Evolutionary conservation across 1,140 invertebrate genomes (phyloP).

Genomic region (Bombus ignitus): DNA sequence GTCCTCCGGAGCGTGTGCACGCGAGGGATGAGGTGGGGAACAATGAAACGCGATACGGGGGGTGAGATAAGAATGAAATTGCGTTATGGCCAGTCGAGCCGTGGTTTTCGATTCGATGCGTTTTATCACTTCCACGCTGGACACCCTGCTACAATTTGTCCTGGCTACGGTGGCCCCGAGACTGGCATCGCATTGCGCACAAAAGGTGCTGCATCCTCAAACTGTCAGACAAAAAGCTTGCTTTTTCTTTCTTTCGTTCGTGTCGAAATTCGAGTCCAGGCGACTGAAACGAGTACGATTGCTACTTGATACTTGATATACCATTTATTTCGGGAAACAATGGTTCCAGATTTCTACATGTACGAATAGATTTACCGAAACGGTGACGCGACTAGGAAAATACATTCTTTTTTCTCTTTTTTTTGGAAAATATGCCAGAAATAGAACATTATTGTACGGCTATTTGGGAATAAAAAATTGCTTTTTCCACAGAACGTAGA

Average conservation of each 20-base stretch:
- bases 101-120: constrained; percentile 54
- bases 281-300: neutral
- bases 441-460: too few relatives aligned
- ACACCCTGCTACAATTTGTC: constrained; percentile 45
- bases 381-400: too few relatives aligned
- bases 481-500: too few relatives aligned
- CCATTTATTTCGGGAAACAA: neutral
- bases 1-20: constrained; percentile 41
- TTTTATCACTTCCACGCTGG: constrained; percentile 42
- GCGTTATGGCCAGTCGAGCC: constrained; percentile 51
- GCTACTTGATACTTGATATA: neutral
- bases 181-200: neutral
- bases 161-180: neutral
- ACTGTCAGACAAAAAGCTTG: too few relatives aligned
- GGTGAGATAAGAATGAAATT: constrained; percentile 55
- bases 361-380: neutral
- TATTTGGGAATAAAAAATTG: too few relatives aligned
- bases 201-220: constrained; percentile 1
- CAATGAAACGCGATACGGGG: constrained; percentile 49
- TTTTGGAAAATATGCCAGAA: too few relatives aligned
- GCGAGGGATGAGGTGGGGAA: constrained; percentile 15
- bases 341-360: neutral
- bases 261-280: neutral
- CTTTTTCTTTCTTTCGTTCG: neutral
- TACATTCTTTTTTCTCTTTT: too few relatives aligned